Evolutionary conservation across 1,140 invertebrate genomes (phyloP).

Genomic region (Megalopta genalis): DNA sequence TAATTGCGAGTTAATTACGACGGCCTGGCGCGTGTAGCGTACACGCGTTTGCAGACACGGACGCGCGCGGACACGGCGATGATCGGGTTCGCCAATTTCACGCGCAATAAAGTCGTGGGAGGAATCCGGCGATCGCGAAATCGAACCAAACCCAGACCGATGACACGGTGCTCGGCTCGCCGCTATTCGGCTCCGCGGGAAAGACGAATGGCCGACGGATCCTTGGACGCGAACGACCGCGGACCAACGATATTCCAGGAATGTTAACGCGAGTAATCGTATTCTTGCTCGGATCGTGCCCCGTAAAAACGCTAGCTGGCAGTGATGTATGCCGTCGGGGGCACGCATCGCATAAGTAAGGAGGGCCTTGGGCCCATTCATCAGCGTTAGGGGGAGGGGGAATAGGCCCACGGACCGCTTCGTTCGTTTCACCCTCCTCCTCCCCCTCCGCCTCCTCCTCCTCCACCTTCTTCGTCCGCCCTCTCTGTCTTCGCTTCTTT

Average conservation of each 20-base stretch:
- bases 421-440: background rate
- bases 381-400: slow-evolving; percentile 52
- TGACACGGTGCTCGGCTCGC: background rate
- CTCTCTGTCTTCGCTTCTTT: background rate
- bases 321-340: slow-evolving; percentile 73
- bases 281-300: slow-evolving; percentile 67
- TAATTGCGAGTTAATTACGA: slow-evolving; percentile 48
- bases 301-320: slow-evolving; percentile 72
- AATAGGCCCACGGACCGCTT: slow-evolving; percentile 40
- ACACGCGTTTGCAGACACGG: background rate
- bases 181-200: background rate
- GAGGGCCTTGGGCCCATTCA: slow-evolving; percentile 71
- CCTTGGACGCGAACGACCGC: slow-evolving; percentile 51
- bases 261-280: slow-evolving; percentile 74
- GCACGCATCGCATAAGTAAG: slow-evolving; percentile 72
- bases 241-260: slow-evolving; percentile 68
- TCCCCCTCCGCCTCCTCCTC: too few relatives aligned
- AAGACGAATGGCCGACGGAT: slow-evolving; percentile 51
- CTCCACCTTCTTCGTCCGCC: background rate
- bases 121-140: slow-evolving; percentile 33
- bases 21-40: slow-evolving; percentile 5
- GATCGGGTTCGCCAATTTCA: slow-evolving; percentile 34
- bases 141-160: background rate
- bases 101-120: slow-evolving; percentile 29
- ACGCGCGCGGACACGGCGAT: background rate